A percentile compares a stretch with the other conserved stretches of the same genome.
phyloP scores from a whole-genome alignment of 2,888 invertebrate genomes.

The Minunthozetes semirufus region DNA sequence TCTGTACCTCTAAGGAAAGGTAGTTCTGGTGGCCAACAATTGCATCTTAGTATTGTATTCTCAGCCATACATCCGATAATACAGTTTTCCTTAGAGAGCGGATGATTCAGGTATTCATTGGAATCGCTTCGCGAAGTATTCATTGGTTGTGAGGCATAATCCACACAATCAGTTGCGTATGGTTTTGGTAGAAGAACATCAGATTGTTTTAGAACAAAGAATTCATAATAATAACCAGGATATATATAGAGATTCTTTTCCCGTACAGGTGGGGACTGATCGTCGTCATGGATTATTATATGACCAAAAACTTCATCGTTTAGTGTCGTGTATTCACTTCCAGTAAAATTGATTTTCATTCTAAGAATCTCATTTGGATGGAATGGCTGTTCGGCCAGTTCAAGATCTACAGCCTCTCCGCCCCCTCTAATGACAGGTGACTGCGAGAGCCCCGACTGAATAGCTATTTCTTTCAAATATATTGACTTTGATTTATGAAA shows the following conservation, averaged over 20 bases:
- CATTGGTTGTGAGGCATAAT: slow-evolving; percentile 1
- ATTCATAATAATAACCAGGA: slow-evolving; percentile 37
- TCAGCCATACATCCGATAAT: slow-evolving; percentile 35
- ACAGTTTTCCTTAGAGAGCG: slow-evolving; percentile 32
- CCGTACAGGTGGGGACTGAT: slow-evolving; percentile 25
- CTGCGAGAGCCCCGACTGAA: slow-evolving; percentile 30
- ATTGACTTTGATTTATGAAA: slow-evolving; percentile 23
- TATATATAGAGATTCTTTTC: slow-evolving; percentile 25
- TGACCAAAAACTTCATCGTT: slow-evolving; percentile 31
- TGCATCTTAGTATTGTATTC: slow-evolving; percentile 26
- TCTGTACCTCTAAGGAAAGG: slow-evolving; percentile 25
- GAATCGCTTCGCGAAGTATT: neutral
- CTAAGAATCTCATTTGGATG: slow-evolving; percentile 37
- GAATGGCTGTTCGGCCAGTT: slow-evolving; percentile 33
- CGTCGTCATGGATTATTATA: slow-evolving; percentile 32
- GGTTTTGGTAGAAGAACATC: slow-evolving; percentile 20
- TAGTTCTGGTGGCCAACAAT: slow-evolving; percentile 37
- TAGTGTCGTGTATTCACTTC: slow-evolving; percentile 26
- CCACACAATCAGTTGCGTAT: slow-evolving; percentile 34
- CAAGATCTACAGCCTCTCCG: slow-evolving; percentile 27
- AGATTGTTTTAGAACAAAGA: slow-evolving; percentile 27
- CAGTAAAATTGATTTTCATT: slow-evolving; percentile 31
- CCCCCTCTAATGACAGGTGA: slow-evolving; percentile 21
- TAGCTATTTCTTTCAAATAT: slow-evolving; percentile 17
- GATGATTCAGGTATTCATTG: slow-evolving; percentile 10